Evolutionary conservation across 2,888 invertebrate species (phyloP).

Genomic region (Desoria tigrina): DNA sequence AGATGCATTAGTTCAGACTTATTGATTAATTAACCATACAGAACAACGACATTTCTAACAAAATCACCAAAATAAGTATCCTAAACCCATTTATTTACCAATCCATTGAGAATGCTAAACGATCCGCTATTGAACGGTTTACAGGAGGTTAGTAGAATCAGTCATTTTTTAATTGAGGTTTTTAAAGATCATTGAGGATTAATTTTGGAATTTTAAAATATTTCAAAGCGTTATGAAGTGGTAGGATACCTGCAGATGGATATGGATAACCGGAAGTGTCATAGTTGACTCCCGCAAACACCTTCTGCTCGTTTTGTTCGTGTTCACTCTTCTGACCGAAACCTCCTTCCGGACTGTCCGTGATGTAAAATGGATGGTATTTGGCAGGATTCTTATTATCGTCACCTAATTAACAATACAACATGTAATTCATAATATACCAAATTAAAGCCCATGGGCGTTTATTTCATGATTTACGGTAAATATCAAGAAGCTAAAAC

Average conservation of each 20-base stretch:
- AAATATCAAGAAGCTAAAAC: not conserved
- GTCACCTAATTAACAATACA: constrained; percentile 59
- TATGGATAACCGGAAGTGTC: constrained; percentile 75
- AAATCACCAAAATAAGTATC: too few relatives aligned
- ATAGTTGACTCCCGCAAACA: constrained; percentile 79
- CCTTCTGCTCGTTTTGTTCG: constrained; percentile 70
- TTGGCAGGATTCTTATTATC: constrained; percentile 77
- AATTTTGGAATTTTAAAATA: too few relatives aligned
- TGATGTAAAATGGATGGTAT: constrained; percentile 91
- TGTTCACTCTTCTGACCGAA: constrained; percentile 74
- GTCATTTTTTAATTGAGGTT: too few relatives aligned
- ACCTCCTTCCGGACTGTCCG: constrained; percentile 81
- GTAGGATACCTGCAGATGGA: constrained; percentile 78
- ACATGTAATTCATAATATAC: not conserved
- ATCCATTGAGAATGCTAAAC: constrained; percentile 6
- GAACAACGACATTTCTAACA: too few relatives aligned
- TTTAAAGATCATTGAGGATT: too few relatives aligned
- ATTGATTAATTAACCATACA: too few relatives aligned
- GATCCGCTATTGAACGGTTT: not conserved
- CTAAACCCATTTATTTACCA: too few relatives aligned
- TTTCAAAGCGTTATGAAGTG: too few relatives aligned
- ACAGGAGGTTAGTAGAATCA: not conserved
- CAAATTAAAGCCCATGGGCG: not conserved
- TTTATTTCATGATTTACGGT: not conserved
- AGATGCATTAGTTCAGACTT: too few relatives aligned